A percentile compares a stretch with the other conserved stretches of the same genome.
Evolutionary conservation across 2,888 invertebrate species (phyloP).

Genomic region (Trachelus tabidus): DNA sequence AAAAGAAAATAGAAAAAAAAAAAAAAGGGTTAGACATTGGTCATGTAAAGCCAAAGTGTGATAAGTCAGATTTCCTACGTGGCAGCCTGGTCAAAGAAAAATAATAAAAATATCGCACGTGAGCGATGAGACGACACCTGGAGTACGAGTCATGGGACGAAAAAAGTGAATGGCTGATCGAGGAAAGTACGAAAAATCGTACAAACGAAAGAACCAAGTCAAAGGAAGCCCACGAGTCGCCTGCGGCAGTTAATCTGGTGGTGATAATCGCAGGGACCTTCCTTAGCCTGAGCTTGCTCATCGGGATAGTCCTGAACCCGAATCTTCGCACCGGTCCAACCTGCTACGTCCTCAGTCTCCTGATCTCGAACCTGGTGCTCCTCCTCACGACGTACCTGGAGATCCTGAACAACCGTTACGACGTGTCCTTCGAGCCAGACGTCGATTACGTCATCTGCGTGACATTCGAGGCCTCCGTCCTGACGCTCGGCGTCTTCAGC

Average conservation of each 20-base stretch:
- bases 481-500: constrained; percentile 44
- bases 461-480: constrained; percentile 46
- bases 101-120: too few relatives aligned
- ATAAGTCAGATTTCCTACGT: too few relatives aligned
- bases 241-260: constrained; percentile 11
- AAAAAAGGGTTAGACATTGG: too few relatives aligned
- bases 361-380: constrained; percentile 45
- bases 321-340: constrained; percentile 36
- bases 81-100: too few relatives aligned
- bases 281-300: constrained; percentile 30
- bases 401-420: constrained; percentile 36
- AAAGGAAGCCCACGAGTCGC: neutral
- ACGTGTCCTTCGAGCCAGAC: constrained; percentile 36
- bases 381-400: constrained; percentile 44
- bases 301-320: constrained; percentile 25
- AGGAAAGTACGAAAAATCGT: too few relatives aligned
- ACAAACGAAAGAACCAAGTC: neutral
- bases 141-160: neutral
- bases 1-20: too few relatives aligned
- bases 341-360: constrained; percentile 46
- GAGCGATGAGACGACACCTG: neutral
- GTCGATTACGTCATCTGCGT: constrained; percentile 48
- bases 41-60: too few relatives aligned
- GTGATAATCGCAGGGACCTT: constrained; percentile 25
- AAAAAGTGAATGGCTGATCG: too few relatives aligned